These are phyloP conservation scores for Falco punctatus DNA, from an alignment of 2,113 vertebrate genomes.

Conservation along the genomic window DNA sequence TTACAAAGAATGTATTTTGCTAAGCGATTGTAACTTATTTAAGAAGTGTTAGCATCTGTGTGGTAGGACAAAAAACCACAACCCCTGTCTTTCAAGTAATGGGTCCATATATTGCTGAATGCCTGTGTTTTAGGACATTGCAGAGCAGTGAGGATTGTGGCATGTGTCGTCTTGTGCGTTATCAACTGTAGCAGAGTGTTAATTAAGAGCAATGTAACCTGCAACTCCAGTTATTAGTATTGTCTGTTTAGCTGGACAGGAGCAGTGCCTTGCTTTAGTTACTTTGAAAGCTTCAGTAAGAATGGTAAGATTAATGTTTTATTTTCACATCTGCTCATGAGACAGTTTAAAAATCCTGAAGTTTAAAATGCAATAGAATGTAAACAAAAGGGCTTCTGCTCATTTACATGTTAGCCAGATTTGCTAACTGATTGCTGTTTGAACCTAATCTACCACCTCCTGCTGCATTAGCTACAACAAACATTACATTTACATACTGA, in stretches of 20 bases:
- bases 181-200: constrained; percentile 79
- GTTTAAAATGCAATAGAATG: constrained; percentile 79
- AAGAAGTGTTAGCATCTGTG: neutral
- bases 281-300: constrained; percentile 65
- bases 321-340: constrained; percentile 75
- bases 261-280: constrained; percentile 71
- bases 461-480: constrained; percentile 99
- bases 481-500: constrained; percentile 99
- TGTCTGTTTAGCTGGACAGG: constrained; percentile 74
- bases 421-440: constrained; percentile 83
- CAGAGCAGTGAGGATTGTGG: constrained; percentile 63
- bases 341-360: constrained; percentile 80
- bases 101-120: constrained; percentile 26
- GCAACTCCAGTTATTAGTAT: constrained; percentile 66
- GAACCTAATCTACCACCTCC: constrained; percentile 84
- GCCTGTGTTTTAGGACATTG: constrained; percentile 42
- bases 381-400: constrained; percentile 78
- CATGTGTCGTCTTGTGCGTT: constrained; percentile 58
- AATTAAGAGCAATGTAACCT: constrained; percentile 76
- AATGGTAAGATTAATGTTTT: constrained; percentile 77
- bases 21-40: neutral
- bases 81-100: neutral
- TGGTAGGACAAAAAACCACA: constrained; percentile 9
- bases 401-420: constrained; percentile 84
- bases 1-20: neutral